A percentile compares a stretch with the other conserved stretches of the same genome.
Conservation (phyloP, 2,797 vertebrate genomes). For the Cuniculus paca region DNA sequence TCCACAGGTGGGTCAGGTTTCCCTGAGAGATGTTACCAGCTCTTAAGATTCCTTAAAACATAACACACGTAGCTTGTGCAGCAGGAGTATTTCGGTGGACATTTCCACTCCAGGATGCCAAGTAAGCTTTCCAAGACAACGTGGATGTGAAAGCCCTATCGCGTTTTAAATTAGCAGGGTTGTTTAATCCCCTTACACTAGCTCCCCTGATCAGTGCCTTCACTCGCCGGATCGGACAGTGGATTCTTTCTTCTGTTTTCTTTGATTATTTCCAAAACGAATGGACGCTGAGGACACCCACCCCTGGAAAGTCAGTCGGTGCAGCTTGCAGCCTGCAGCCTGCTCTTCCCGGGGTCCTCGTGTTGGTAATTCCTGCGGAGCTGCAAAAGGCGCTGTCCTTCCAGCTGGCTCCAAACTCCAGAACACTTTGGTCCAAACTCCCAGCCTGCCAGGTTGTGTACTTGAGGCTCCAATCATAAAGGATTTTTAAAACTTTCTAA, state of each 20-base stretch:
- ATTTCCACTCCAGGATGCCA: neutral
- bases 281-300: neutral
- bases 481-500: neutral
- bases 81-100: neutral
- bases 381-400: neutral
- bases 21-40: neutral
- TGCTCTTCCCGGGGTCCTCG: neutral
- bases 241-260: neutral
- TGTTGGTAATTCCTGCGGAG: neutral
- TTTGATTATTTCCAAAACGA: neutral
- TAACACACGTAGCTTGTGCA: neutral
- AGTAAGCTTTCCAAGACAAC: neutral
- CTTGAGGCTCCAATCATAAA: neutral
- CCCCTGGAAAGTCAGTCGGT: neutral
- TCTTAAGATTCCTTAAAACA: conserved; percentile 5
- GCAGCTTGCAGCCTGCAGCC: neutral
- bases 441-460: neutral
- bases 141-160: neutral
- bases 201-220: neutral
- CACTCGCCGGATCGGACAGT: neutral
- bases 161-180: neutral
- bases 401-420: neutral
- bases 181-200: neutral
- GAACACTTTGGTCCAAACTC: neutral
- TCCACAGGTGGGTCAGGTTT: neutral